Conservation (phyloP, 1,140 invertebrate genomes). For the Aleiodes sp. region DNA sequence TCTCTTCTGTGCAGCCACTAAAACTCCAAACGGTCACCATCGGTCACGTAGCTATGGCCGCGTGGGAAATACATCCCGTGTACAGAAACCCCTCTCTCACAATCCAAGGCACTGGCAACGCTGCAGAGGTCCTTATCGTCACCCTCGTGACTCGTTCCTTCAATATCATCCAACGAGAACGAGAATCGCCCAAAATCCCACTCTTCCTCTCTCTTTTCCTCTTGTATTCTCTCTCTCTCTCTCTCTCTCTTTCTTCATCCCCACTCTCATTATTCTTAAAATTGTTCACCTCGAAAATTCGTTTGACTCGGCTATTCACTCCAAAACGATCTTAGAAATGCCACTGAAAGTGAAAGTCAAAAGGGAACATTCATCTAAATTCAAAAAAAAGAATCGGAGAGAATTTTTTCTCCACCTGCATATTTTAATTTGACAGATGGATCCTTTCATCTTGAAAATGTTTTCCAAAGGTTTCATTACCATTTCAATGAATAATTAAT, state of each 20-base stretch:
- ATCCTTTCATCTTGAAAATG: too few relatives aligned
- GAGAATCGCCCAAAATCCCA: conserved; percentile 26
- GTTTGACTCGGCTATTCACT: conserved; percentile 25
- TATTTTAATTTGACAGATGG: too few relatives aligned
- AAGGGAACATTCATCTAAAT: too few relatives aligned
- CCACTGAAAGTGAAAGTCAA: too few relatives aligned
- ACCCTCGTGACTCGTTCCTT: conserved; percentile 27
- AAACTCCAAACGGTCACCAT: background rate
- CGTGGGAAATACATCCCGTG: conserved; percentile 8
- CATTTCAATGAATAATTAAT: too few relatives aligned
- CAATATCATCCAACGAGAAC: conserved; percentile 29
- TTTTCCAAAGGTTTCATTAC: too few relatives aligned
- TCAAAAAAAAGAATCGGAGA: too few relatives aligned
- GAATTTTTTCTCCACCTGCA: too few relatives aligned
- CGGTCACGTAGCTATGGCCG: conserved; percentile 29
- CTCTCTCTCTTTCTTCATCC: too few relatives aligned
- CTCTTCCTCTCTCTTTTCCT: conserved; percentile 18
- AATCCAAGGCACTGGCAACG: conserved; percentile 23
- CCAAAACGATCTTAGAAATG: background rate
- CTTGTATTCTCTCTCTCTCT: conserved; percentile 28
- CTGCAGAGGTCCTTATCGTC: conserved; percentile 39
- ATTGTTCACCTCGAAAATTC: conserved; percentile 22
- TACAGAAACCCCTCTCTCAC: too few relatives aligned
- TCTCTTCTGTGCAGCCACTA: background rate
- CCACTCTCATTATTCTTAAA: conserved; percentile 3